A percentile compares a stretch with the other conserved stretches of the same genome.
Evolutionary conservation across 2,888 invertebrate genomes (phyloP).

Genomic region (Nowickia ferox): DNA sequence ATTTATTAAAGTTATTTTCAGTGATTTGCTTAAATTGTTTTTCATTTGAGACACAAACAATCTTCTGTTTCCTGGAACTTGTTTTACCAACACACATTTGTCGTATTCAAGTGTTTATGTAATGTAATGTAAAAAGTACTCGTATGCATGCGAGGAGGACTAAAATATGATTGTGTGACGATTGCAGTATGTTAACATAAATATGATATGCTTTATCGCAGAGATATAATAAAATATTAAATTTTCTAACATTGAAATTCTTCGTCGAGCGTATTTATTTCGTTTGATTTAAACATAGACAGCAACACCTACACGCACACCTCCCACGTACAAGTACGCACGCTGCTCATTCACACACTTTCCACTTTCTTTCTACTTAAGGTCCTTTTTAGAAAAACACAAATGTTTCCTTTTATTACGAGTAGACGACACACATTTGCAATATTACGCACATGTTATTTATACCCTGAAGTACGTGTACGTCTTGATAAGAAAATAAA

Average conservation of each 20-base stretch:
- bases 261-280: constrained; percentile 1
- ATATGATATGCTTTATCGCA: constrained; percentile 37
- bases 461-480: constrained; percentile 27
- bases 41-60: background rate
- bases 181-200: constrained; percentile 31
- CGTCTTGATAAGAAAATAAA: constrained; percentile 1
- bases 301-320: constrained; percentile 26
- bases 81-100: background rate
- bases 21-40: constrained; percentile 51
- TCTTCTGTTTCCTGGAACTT: background rate
- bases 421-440: constrained; percentile 38
- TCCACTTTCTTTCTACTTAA: constrained; percentile 25
- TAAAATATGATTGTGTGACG: constrained; percentile 6
- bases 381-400: constrained; percentile 27
- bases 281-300: background rate
- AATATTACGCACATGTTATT: constrained; percentile 59
- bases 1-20: constrained; percentile 31
- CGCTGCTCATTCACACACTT: constrained; percentile 7
- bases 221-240: constrained; percentile 29
- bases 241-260: constrained; percentile 27
- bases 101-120: background rate
- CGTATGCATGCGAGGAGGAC: background rate
- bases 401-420: constrained; percentile 50
- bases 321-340: constrained; percentile 9
- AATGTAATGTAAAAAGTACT: background rate